These are phyloP conservation scores for Sturnira hondurensis DNA, from an alignment of 2,113 vertebrate species.

Conservation along the genomic window DNA sequence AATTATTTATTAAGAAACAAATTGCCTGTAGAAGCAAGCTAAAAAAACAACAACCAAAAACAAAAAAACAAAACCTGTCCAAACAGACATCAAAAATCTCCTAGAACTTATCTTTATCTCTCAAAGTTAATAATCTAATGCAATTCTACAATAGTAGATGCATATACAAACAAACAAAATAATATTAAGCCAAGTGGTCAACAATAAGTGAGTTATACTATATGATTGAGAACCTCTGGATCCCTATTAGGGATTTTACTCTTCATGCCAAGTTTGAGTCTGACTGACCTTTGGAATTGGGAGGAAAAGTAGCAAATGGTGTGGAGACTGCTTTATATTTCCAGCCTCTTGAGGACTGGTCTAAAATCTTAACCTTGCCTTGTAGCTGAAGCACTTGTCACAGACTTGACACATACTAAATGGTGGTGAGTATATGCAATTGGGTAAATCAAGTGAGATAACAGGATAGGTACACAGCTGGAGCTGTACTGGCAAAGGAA, in stretches of 20 bases:
- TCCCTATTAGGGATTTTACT: not conserved
- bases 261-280: not conserved
- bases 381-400: not conserved
- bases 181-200: not conserved
- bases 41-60: not conserved
- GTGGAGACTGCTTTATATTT: not conserved
- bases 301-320: not conserved
- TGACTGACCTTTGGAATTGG: not conserved
- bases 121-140: not conserved
- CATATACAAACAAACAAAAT: not conserved
- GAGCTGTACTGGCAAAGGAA: not conserved
- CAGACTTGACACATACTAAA: not conserved
- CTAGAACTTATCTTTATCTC: not conserved
- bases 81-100: not conserved
- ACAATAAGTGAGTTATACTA: not conserved
- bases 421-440: not conserved
- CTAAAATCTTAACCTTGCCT: not conserved
- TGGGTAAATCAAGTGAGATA: not conserved
- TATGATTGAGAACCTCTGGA: not conserved
- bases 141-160: not conserved
- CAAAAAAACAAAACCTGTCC: not conserved
- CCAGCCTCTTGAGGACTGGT: not conserved
- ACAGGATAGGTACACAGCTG: not conserved
- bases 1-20: constrained; percentile 47
- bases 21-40: not conserved